These are phyloP conservation scores for Sphinx pinastri DNA, from an alignment of 2,888 invertebrate species.

Conservation along the genomic window DNA sequence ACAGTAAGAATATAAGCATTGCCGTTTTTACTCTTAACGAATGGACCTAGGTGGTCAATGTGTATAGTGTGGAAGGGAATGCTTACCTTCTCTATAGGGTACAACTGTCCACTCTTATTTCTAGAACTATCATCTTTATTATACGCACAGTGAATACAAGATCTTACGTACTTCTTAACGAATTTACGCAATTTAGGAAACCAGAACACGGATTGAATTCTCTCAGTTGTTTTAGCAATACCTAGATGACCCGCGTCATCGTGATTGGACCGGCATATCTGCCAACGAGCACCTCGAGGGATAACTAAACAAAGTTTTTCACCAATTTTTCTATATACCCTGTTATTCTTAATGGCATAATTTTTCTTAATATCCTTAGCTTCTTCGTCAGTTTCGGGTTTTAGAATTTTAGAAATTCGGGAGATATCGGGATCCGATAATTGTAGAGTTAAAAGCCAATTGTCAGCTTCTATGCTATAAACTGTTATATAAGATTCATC, in stretches of 20 bases:
- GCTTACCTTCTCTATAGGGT: constrained; percentile 58
- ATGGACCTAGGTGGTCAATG: constrained; percentile 65
- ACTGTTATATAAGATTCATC: too few relatives aligned
- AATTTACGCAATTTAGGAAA: constrained; percentile 37
- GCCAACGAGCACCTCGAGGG: too few relatives aligned
- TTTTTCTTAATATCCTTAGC: too few relatives aligned
- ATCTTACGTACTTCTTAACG: constrained; percentile 45
- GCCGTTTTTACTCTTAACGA: constrained; percentile 37
- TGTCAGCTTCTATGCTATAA: too few relatives aligned
- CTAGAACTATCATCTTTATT: constrained; percentile 44
- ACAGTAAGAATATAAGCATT: neutral
- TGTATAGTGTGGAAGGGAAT: constrained; percentile 62
- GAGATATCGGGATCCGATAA: too few relatives aligned
- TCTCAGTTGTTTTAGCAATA: neutral
- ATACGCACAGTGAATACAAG: constrained; percentile 56
- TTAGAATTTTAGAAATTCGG: too few relatives aligned
- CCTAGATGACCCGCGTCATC: neutral
- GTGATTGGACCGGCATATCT: too few relatives aligned
- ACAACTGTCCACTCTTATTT: constrained; percentile 47
- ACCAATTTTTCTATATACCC: too few relatives aligned
- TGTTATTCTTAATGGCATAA: too few relatives aligned
- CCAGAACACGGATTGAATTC: constrained; percentile 7
- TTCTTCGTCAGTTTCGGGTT: too few relatives aligned
- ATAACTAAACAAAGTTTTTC: too few relatives aligned
- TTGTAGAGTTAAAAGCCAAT: too few relatives aligned